Base-by-base conservation (phyloP, 1,140 invertebrate species). In the Drosophila novamexicana region DNA sequence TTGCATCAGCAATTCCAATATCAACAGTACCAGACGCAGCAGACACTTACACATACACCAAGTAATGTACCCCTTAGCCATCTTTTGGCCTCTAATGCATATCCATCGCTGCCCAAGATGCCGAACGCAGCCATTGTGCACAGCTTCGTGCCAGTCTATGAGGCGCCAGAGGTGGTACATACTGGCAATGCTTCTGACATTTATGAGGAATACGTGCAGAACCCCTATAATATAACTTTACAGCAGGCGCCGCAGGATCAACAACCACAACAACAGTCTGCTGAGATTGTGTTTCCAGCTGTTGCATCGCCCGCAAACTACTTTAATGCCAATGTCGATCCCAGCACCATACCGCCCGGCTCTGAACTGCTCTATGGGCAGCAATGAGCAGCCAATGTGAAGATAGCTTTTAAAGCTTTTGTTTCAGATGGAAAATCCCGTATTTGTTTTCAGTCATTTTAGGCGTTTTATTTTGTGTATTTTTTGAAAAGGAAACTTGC, bases 281-380 rank as follows among this genome's bases (percentile, higher is more conserved):
- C 36, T 49, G 50, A 39, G 16, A 36, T 44, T 3, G 42, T 62
- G 12, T 75, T 76, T 61, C 72, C 75, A 37, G 36, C 54, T 40
- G 62, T 61, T n/a, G 16, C 79, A 74, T 72, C 76, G 70, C 88
- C 69, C 91, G 84, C 85, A 47, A 88, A 93, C 82, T 95, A 95
- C 77, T 95, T 95, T 78, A 93, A 93, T 50, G 67, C 68, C 0
- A 91, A 70, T 47, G 92, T 93, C 0, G 93, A 93, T 57, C 93
- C 93, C 16, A 93, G 92, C 61, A 75, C 73, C 32, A 92, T 93
- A 58, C 93, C 93, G 22, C 93, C 93, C 0, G 94, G 94, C 9
- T 94, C 94, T 0, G 95, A 95, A 65, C 93, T 94, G 58, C 85
- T 95, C 6, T 95, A 94, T 74, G 94, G 93, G 16, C 80, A 90